phyloP scores from a whole-genome alignment of 2,113 vertebrate genomes.

The Phaethornis superciliosus region DNA sequence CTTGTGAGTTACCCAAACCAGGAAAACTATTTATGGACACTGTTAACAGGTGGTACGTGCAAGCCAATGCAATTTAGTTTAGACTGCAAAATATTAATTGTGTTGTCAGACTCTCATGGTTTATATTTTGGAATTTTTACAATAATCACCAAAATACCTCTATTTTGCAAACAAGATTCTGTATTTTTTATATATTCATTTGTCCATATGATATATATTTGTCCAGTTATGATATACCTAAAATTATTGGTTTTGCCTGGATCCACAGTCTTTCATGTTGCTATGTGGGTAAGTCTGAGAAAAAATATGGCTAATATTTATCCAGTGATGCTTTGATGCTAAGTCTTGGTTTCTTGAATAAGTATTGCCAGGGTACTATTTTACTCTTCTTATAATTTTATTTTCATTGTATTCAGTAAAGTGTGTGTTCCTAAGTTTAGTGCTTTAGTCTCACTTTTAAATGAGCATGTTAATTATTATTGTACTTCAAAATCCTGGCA shows the following conservation, averaged over 20 bases:
- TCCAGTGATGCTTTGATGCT: not conserved
- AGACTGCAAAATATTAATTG: not conserved
- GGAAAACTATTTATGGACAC: not conserved
- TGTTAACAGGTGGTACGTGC: not conserved
- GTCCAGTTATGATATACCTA: not conserved
- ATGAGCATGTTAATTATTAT: not conserved
- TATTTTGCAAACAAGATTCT: not conserved
- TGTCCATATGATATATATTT: too few relatives aligned
- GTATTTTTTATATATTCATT: not conserved
- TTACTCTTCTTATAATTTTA: not conserved
- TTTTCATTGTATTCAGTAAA: not conserved
- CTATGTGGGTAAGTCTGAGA: not conserved
- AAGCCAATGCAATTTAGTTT: not conserved
- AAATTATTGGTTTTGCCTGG: not conserved
- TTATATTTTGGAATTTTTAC: not conserved
- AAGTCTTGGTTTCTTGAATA: conserved; percentile 22
- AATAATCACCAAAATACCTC: not conserved
- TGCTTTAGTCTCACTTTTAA: not conserved
- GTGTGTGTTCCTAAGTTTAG: not conserved
- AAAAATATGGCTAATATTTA: conserved; percentile 11
- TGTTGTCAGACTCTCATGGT: not conserved
- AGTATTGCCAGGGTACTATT: conserved; percentile 18
- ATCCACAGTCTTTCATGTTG: not conserved
- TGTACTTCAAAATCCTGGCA: not conserved
- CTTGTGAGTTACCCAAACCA: not conserved